Evolutionary conservation across 1,140 invertebrate species (phyloP).

Genomic region (Platyura marginata): DNA sequence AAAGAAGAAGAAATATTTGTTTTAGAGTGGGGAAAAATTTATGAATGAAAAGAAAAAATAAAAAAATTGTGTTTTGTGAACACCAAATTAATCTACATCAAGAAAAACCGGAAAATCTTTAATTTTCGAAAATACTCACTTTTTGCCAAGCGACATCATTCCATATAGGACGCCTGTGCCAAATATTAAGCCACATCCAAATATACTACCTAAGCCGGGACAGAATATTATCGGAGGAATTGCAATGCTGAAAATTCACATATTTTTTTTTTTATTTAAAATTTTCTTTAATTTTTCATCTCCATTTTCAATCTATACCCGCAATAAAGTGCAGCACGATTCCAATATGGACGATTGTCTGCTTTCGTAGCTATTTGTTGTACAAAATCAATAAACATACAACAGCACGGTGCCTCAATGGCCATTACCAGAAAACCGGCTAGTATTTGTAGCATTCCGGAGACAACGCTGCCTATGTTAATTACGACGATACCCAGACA

Average conservation of each 20-base stretch:
- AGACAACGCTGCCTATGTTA: constrained; percentile 47
- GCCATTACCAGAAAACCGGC: constrained; percentile 69
- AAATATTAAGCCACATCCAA: constrained; percentile 78
- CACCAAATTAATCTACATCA: neutral
- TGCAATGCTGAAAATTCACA: constrained; percentile 39
- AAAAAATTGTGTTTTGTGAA: neutral
- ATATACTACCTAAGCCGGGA: constrained; percentile 50
- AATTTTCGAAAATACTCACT: constrained; percentile 41
- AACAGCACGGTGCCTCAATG: constrained; percentile 88
- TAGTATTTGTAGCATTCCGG: constrained; percentile 76
- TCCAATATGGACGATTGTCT: constrained; percentile 72
- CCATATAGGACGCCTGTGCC: constrained; percentile 77
- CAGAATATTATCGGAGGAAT: constrained; percentile 63
- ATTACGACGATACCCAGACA: constrained; percentile 49
- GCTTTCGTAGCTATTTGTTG: constrained; percentile 61
- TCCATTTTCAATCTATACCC: constrained; percentile 39
- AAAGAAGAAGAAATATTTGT: neutral
- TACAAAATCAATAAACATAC: constrained; percentile 84
- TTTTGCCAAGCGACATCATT: constrained; percentile 81
- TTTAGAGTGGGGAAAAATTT: neutral
- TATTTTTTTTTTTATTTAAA: neutral
- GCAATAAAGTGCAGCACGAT: constrained; percentile 72
- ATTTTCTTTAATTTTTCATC: neutral
- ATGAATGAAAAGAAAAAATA: neutral
- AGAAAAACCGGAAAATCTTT: neutral